These are phyloP conservation scores for Felis catus DNA, from an alignment of 2,113 vertebrate species.

Conservation along the genomic window DNA sequence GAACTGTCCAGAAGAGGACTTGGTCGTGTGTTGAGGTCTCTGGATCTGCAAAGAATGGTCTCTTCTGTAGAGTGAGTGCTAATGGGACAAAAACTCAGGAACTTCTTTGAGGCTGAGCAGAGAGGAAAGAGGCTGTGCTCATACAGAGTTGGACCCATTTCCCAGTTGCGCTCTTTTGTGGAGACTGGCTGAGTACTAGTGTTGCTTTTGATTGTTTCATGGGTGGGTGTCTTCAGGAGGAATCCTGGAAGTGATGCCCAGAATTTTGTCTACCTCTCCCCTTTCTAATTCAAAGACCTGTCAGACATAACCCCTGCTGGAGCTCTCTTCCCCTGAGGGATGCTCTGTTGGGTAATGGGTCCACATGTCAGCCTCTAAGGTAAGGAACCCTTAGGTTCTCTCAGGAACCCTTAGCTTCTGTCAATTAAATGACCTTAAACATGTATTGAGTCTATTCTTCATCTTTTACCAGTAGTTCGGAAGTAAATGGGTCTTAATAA, in stretches of 20 bases:
- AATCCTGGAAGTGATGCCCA: background rate
- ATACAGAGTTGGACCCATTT: fast-evolving
- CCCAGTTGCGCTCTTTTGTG: background rate
- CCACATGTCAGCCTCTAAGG: background rate
- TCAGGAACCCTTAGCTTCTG: background rate
- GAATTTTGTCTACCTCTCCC: background rate
- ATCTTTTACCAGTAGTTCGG: background rate
- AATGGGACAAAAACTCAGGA: background rate
- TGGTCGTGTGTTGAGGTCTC: background rate
- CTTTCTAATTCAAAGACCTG: background rate
- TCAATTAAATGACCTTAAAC: background rate
- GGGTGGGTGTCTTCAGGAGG: background rate
- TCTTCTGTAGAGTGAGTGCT: background rate
- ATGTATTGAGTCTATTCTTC: background rate
- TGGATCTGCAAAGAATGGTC: background rate
- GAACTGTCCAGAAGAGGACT: background rate
- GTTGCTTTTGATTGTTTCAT: background rate
- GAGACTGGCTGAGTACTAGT: background rate
- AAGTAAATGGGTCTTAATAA: background rate
- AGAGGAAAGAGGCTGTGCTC: background rate
- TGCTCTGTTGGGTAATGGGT: background rate
- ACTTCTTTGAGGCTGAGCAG: background rate
- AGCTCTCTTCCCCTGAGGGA: background rate
- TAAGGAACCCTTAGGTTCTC: background rate
- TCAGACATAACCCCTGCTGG: background rate